Base-by-base conservation (phyloP, 2,888 invertebrate species). In the Macrophya annulata region DNA sequence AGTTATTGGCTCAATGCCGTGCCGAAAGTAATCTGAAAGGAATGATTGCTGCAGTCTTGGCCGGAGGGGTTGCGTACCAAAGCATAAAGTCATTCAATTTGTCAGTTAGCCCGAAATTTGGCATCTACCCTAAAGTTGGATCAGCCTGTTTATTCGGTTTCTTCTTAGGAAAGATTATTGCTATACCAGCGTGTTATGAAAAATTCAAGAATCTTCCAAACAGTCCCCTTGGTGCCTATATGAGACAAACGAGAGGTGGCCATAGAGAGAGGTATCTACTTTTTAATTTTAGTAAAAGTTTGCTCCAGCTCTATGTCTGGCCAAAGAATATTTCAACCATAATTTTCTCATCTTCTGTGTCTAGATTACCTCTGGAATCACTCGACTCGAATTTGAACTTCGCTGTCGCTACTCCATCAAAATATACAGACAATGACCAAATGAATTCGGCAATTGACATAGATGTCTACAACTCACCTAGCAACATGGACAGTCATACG, bases 381-480 rank as follows among this genome's bases (percentile, higher is more conserved):
- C 21, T 48, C 4, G 83, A 83, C 17, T 2, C 65, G 31, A 68
- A 37, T 17, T 31, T 83, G 31, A 68, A 40, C 51, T 83, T 83
- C 10, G 15, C 68, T 6, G 37, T n/a, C 9, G 25, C 21, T 17
- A 37, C 12, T 5, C 48, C 68, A 3, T 15, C 48, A n/a, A 25
- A 68, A 31, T 15, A 48, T 21, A 40, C 21, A 48, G 40, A 51
- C 43, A 37, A 83, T 31, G 71, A 17, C 21, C 83, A 45, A 10
- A 83, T 83, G 83, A 83, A 83, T 68, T 68, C 68, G 10, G 83
- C 83, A 10, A 12, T 83, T 4, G 83, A 83, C 68, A 83, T 83
- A 31, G 83, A 83, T 51, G 71, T 83, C 17, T 83, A 83, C 68
- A 83, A 37, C 31, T 68, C 83, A n/a, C 68, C 71, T 9, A 48